Evolutionary conservation across 2,797 vertebrate species (phyloP), one percentile per base, ranked within the genome.

Genomic region (Centropyge bicolor): DNA sequence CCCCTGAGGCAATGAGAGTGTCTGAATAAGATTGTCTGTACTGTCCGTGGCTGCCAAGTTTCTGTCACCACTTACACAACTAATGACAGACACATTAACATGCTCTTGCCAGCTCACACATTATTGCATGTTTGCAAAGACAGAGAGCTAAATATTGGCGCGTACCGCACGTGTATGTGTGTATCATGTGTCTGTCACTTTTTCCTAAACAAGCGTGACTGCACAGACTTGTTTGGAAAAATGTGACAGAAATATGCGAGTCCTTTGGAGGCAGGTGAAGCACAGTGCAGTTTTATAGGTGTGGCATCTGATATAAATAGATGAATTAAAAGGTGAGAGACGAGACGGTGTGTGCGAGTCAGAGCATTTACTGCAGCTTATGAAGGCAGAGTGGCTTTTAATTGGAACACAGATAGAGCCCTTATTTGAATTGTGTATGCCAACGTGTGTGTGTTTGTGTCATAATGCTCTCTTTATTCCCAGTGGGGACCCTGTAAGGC

Each of bases 71-170:
- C 80, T 91, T 88, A 87, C 86, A 93, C 88, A 86, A 90, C 89
- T 92, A 94, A 93, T 92, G 92, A 94, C 91, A 92, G 84, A 82
- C 88, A 40, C 86, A 71, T 94, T 94, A 94, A 94, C 90, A 88
- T 91, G 77, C 83, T 61, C 85, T 83, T 41, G 83, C 63, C 75
- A 27, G 69, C 76, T 85, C 63, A 20, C 78, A 77, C 78, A 19
- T 83, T 81, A 86, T 74, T 72, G 81, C 81, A 79, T 66, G 72
- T 61, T 78, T 65, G 76, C 73, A 71, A 41, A 38, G 78, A 64
- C 43, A n/a, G 45, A 46, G 38, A 48, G 63, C 70, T 79, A 77
- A 83, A 86, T 69, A 74, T 73, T 74, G 62, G 69, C 17, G 1
- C 7, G 20, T 8, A 6, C 12, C 36, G 46, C 54, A n/a, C 57